Percentiles rank a stretch among this genome's conserved stretches.
phyloP scores from a whole-genome alignment of 2,113 vertebrate genomes.

The Tonatia bakeri region DNA sequence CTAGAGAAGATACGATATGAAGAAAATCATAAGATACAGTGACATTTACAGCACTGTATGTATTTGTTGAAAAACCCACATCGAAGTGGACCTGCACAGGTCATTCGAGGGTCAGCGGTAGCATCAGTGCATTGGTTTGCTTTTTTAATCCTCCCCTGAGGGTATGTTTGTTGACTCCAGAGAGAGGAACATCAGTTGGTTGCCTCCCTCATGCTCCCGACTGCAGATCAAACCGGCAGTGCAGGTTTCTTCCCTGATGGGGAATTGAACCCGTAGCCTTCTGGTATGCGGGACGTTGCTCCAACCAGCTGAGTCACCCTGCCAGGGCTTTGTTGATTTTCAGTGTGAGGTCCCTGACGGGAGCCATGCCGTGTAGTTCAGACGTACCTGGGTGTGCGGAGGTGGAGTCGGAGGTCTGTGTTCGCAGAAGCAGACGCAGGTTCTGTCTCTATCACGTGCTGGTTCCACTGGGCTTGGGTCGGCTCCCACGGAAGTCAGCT shows the following conservation, averaged over 20 bases:
- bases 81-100: background rate
- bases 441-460: background rate
- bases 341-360: background rate
- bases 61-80: background rate
- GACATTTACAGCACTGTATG: background rate
- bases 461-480: background rate
- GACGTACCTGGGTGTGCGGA: too few relatives aligned
- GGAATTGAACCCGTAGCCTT: too few relatives aligned
- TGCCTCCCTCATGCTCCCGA: too few relatives aligned
- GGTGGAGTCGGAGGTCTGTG: background rate
- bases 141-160: too few relatives aligned
- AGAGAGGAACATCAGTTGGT: too few relatives aligned
- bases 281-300: too few relatives aligned
- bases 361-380: background rate
- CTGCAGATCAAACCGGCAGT: too few relatives aligned
- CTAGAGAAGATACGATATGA: background rate
- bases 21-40: background rate
- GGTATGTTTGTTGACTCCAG: too few relatives aligned
- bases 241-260: too few relatives aligned
- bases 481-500: background rate
- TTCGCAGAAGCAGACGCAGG: background rate
- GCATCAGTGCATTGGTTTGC: background rate
- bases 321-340: background rate
- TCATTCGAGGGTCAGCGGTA: background rate
- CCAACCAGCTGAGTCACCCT: too few relatives aligned